A percentile compares a stretch with the other conserved stretches of the same genome.
These are phyloP conservation scores for Triplophysa dalaica DNA, from an alignment of 2,113 vertebrate species.

Conservation along the genomic window DNA sequence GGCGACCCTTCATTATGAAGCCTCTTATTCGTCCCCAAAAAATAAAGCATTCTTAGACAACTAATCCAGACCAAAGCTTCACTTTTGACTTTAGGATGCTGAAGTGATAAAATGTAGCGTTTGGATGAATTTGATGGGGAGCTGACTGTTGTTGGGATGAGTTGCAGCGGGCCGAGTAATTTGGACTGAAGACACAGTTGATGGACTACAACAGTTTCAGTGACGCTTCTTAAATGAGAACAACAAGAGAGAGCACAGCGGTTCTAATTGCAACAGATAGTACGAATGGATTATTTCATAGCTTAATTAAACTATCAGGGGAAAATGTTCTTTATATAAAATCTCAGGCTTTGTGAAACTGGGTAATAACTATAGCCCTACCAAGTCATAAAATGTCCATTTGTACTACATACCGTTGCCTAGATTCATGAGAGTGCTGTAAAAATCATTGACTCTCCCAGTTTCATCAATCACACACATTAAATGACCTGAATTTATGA, in stretches of 20 bases:
- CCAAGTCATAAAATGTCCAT: not conserved
- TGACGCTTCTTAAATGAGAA: not conserved
- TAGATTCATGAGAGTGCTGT: not conserved
- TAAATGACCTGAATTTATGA: slow-evolving; percentile 20
- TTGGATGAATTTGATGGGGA: not conserved
- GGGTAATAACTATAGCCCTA: not conserved
- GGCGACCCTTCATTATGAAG: slow-evolving; percentile 44
- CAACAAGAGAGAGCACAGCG: not conserved
- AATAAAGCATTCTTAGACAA: slow-evolving; percentile 21
- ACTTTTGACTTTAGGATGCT: not conserved
- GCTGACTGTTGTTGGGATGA: no score
- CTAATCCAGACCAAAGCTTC: slow-evolving; percentile 15
- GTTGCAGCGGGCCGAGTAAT: not conserved
- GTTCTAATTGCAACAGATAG: not conserved
- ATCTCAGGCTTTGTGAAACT: not conserved
- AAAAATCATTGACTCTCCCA: not conserved
- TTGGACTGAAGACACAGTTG: not conserved
- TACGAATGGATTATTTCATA: not conserved
- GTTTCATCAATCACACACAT: not conserved
- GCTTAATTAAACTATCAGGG: not conserved
- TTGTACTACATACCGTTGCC: not conserved
- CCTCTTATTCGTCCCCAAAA: slow-evolving; percentile 18
- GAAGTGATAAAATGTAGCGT: not conserved
- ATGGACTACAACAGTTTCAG: not conserved
- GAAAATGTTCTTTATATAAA: not conserved